A percentile compares a stretch with the other conserved stretches of the same genome.
These are phyloP conservation scores for Cygnus atratus DNA, from an alignment of 2,113 vertebrate genomes.

Conservation along the genomic window DNA sequence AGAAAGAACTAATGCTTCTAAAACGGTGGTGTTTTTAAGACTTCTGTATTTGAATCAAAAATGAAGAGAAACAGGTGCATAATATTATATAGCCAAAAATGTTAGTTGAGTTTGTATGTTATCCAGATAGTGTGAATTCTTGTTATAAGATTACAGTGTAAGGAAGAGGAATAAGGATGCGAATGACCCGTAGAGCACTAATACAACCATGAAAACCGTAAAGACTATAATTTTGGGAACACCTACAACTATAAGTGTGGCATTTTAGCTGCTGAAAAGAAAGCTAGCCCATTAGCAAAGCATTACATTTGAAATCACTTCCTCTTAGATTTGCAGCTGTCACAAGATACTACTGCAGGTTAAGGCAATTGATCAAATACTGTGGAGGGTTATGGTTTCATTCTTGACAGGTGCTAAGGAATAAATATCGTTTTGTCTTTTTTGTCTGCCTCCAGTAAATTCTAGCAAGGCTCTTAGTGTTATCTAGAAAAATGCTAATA, in stretches of 20 bases:
- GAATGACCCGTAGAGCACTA: background rate
- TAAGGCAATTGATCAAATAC: background rate
- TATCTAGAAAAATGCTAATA: background rate
- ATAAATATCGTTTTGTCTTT: background rate
- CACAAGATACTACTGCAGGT: background rate
- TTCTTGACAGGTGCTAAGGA: slow-evolving; percentile 14
- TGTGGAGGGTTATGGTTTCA: background rate
- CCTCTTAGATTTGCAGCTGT: background rate
- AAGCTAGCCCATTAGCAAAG: background rate
- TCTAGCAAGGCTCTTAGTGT: background rate
- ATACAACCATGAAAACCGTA: background rate
- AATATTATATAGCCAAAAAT: background rate
- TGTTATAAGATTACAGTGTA: background rate
- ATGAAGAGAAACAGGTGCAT: background rate
- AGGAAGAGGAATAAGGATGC: background rate
- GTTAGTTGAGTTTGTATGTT: background rate
- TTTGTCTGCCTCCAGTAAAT: background rate
- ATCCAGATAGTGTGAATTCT: background rate
- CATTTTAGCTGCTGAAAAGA: background rate
- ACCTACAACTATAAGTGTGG: background rate
- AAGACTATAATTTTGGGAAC: background rate
- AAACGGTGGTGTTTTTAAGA: background rate
- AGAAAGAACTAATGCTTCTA: background rate
- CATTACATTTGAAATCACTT: background rate
- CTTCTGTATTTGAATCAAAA: background rate